Base-by-base conservation (phyloP, 2,797 vertebrate species). In the Serranus cabrilla region DNA sequence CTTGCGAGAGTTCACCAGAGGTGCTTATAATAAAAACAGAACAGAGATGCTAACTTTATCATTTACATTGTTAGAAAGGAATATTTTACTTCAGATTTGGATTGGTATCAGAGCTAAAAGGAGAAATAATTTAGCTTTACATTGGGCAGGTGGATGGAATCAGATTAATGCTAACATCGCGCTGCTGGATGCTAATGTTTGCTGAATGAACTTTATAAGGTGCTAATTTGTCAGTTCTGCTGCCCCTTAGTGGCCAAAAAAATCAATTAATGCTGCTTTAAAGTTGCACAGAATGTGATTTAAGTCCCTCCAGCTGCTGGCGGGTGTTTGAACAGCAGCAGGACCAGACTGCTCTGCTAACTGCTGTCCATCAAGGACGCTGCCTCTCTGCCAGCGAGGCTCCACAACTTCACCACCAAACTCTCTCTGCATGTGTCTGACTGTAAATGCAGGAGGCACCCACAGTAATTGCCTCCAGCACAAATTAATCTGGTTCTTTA, bases 401-500 rank as follows among this genome's bases (percentile, higher is more conserved):
- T 78, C 78, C 65, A 25, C 76, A 59, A 63, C 76, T 71, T 39
- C 70, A 50, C 69, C 72, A 69, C 58, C 74, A 74, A 88, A 69
- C 78, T 54, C 73, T 74, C 47, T 66, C 70, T 82, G 82, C 63
- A 34, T 85, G 78, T 77, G 76, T 84, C 88, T 61, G 83, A 43
- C 89, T 85, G 82, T 87, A 86, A 90, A 93, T 71, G 56, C 75
- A 69, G 59, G 59, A 69, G 59, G 59, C 78, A 62, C 70, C 81
- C 54, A 17, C 74, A 58, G 79, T 93, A 87, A 93, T 89, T 93
- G 79, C 87, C 87, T 84, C 85, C 80, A 86, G 72, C 60, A 49
- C 18, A 78, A 89, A 90, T 94, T 91, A 89, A 91, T 93, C 83
- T 84, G 78, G 71, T 85, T 85, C 89, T 89, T 87, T 83, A 83